Conservation (phyloP, 1,140 invertebrate genomes). For the Diploscapter pachys region DNA sequence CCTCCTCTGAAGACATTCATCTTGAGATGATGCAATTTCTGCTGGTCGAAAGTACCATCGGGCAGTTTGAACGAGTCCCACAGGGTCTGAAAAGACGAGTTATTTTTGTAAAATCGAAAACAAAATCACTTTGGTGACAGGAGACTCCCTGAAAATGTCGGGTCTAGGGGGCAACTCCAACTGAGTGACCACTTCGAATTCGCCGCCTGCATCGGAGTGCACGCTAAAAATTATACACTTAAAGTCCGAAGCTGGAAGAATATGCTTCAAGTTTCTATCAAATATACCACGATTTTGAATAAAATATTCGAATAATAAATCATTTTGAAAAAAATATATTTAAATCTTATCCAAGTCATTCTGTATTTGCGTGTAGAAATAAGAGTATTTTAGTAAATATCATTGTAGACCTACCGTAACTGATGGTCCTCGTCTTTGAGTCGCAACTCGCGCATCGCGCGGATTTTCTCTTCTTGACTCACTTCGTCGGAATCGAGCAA, state of each 20-base stretch:
- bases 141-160: slow-evolving; percentile 35
- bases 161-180: slow-evolving; percentile 38
- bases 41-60: slow-evolving; percentile 29
- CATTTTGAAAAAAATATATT: not conserved
- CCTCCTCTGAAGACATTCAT: slow-evolving; percentile 54
- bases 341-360: not conserved
- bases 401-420: not conserved
- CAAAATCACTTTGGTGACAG: slow-evolving; percentile 19
- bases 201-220: slow-evolving; percentile 20
- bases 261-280: too few relatives aligned
- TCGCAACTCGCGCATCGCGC: slow-evolving; percentile 32
- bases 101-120: not conserved
- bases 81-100: not conserved
- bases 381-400: too few relatives aligned
- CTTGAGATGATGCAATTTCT: slow-evolving; percentile 48
- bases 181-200: slow-evolving; percentile 41
- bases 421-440: slow-evolving; percentile 11
- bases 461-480: slow-evolving; percentile 38
- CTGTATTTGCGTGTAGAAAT: not conserved
- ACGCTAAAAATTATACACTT: slow-evolving; percentile 15
- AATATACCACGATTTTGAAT: too few relatives aligned
- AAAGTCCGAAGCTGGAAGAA: too few relatives aligned
- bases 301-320: too few relatives aligned
- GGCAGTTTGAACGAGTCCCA: slow-evolving; percentile 33
- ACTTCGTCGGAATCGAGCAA: slow-evolving; percentile 33